Evolutionary conservation across 1,140 invertebrate genomes (phyloP).

Genomic region (Ceratosolen fusciceps): DNA sequence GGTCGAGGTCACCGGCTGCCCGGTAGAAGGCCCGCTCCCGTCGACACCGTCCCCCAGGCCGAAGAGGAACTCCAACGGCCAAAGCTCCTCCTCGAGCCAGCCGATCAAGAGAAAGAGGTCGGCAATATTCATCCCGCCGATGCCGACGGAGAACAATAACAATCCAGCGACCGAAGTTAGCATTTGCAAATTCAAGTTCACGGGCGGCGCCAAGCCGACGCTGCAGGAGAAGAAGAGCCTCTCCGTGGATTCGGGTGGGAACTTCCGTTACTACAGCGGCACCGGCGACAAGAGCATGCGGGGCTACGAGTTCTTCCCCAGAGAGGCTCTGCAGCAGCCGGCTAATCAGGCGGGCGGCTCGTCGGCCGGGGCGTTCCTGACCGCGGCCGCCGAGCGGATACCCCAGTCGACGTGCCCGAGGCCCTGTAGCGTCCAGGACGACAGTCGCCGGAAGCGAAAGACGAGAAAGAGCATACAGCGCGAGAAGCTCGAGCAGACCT

Average conservation of each 20-base stretch:
- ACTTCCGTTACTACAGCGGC: constrained; percentile 85
- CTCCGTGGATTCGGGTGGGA: constrained; percentile 87
- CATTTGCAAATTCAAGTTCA: constrained; percentile 95
- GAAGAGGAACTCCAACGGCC: constrained; percentile 58
- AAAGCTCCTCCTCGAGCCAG: constrained; percentile 50
- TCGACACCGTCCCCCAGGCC: constrained; percentile 56
- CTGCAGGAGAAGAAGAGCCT: constrained; percentile 92
- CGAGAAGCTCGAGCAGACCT: constrained; percentile 91
- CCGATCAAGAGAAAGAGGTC: constrained; percentile 82
- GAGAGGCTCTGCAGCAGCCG: constrained; percentile 78
- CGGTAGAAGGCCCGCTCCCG: background rate
- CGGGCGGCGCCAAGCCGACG: constrained; percentile 87
- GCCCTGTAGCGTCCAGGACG: constrained; percentile 59
- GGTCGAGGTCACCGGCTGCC: background rate
- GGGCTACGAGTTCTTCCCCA: constrained; percentile 83
- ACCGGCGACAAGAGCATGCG: constrained; percentile 82
- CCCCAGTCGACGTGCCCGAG: constrained; percentile 57
- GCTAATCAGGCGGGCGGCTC: constrained; percentile 65
- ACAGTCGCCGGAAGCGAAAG: constrained; percentile 78
- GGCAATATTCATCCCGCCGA: constrained; percentile 85
- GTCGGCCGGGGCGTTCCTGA: constrained; percentile 71
- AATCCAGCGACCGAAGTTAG: constrained; percentile 86
- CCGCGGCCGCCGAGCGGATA: constrained; percentile 73
- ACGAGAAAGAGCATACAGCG: constrained; percentile 86
- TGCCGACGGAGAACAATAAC: constrained; percentile 79